A percentile compares a stretch with the other conserved stretches of the same genome.
Conservation (phyloP, 1,140 invertebrate genomes). For the Varroa destructor region DNA sequence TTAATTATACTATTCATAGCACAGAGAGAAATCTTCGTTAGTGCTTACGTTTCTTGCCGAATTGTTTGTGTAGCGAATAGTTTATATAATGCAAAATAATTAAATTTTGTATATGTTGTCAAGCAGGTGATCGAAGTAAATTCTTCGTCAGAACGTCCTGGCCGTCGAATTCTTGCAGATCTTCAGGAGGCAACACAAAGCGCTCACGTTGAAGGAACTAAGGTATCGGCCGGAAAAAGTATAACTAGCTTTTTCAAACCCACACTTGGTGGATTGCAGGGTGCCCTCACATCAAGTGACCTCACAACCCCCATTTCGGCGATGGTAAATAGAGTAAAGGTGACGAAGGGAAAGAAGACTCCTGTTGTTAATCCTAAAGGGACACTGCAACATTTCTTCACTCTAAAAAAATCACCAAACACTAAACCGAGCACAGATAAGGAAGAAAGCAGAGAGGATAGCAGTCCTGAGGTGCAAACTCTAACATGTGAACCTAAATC, state of each 20-base stretch:
- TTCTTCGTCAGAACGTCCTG: slow-evolving; percentile 20
- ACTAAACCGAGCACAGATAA: neutral
- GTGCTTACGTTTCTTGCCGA: no score
- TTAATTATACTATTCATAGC: no score
- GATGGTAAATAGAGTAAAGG: neutral
- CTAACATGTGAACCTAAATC: neutral
- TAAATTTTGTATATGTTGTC: no score
- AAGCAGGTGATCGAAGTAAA: slow-evolving; percentile 18
- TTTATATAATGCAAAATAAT: no score
- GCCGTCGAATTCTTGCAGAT: slow-evolving; percentile 2
- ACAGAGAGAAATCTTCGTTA: no score
- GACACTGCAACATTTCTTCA: slow-evolving; percentile 8
- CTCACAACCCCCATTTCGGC: neutral
- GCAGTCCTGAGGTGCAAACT: neutral
- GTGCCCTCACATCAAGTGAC: neutral
- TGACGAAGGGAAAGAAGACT: neutral
- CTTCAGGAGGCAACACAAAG: slow-evolving; percentile 22
- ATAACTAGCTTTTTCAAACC: slow-evolving; percentile 24
- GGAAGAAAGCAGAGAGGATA: neutral
- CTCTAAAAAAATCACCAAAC: neutral
- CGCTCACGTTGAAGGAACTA: slow-evolving; percentile 1
- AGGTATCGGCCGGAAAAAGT: neutral
- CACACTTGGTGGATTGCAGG: neutral
- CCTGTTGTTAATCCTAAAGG: neutral
- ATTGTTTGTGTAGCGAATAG: no score